Percentiles rank a stretch among this genome's conserved stretches.
phyloP scores from a whole-genome alignment of 2,113 vertebrate genomes.

The Theristicus caerulescens region DNA sequence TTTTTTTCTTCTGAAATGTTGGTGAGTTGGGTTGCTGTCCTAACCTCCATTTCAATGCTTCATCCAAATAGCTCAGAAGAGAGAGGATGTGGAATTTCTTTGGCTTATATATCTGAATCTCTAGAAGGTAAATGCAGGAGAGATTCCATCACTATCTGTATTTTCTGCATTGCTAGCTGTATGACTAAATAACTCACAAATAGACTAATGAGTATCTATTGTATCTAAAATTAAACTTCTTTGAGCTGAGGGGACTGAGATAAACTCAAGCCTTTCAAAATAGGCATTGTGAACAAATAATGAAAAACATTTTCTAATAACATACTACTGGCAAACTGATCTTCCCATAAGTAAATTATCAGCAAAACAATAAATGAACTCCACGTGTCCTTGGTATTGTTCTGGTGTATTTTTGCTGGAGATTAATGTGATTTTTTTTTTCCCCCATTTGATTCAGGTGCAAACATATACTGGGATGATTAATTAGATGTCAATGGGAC shows the following conservation, averaged over 20 bases:
- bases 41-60: slow-evolving; percentile 11
- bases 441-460: neutral
- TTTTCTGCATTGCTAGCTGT: neutral
- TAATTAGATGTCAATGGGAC: neutral
- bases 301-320: neutral
- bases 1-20: neutral
- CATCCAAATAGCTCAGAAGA: slow-evolving; percentile 11
- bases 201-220: neutral
- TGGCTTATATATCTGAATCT: neutral
- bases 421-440: neutral
- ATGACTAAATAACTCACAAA: neutral
- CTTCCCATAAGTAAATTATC: neutral
- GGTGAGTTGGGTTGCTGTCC: neutral
- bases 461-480: neutral
- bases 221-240: neutral
- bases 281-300: neutral
- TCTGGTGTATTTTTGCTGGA: neutral
- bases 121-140: neutral
- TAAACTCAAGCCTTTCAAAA: neutral
- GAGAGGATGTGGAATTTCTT: neutral
- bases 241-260: neutral
- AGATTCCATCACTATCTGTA: neutral
- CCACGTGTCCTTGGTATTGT: neutral
- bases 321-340: neutral
- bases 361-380: neutral